Conservation (phyloP, 2,113 vertebrate genomes). For the Nesogale talazaci region DNA sequence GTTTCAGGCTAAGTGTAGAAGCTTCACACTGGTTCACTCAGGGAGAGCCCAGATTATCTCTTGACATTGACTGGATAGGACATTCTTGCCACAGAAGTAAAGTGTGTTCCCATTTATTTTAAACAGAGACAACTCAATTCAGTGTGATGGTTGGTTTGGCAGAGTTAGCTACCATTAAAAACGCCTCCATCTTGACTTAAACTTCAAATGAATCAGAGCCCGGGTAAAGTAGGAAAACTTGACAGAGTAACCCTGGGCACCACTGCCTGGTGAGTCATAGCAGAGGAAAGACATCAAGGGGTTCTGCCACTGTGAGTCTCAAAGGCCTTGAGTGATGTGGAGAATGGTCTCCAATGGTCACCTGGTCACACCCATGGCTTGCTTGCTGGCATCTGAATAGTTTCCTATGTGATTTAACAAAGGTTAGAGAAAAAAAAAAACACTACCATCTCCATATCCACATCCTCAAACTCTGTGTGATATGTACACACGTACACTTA, state of each 20-base stretch:
- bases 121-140: slow-evolving; percentile 55
- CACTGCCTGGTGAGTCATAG: slow-evolving; percentile 44
- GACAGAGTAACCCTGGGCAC: background rate
- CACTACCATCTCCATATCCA: background rate
- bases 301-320: background rate
- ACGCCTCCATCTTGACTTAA: slow-evolving; percentile 41
- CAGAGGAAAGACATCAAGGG: slow-evolving; percentile 38
- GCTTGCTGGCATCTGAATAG: background rate
- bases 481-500: background rate
- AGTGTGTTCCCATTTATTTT: slow-evolving; percentile 56
- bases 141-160: slow-evolving; percentile 48
- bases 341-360: background rate
- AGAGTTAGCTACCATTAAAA: slow-evolving; percentile 44
- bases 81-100: slow-evolving; percentile 37
- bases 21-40: background rate
- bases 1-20: background rate
- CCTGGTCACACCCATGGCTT: background rate
- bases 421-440: slow-evolving; percentile 50
- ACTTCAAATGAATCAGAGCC: slow-evolving; percentile 45
- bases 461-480: background rate
- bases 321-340: background rate
- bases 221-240: slow-evolving; percentile 47
- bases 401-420: background rate
- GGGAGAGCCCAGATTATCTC: background rate
- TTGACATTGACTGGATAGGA: slow-evolving; percentile 56